phyloP scores from a whole-genome alignment of 2,888 invertebrate species.

The Acleris emargana region DNA sequence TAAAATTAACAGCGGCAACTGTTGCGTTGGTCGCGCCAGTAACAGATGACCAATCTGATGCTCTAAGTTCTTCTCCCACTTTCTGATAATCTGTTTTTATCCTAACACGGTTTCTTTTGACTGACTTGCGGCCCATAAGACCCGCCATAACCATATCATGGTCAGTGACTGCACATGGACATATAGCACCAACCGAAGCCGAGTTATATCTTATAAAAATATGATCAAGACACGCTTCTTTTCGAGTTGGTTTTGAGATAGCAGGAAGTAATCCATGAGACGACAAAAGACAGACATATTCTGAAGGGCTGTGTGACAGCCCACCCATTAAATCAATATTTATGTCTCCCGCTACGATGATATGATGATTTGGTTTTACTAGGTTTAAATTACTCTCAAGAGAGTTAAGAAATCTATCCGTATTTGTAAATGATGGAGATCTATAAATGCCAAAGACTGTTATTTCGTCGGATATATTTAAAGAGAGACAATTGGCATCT shows the following conservation, averaged over 20 bases:
- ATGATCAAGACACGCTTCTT: background rate
- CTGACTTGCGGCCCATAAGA: background rate
- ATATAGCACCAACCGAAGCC: background rate
- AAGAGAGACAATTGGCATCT: background rate
- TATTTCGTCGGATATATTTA: background rate
- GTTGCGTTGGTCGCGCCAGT: background rate
- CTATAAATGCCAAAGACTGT: too few relatives aligned
- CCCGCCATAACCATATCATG: constrained; percentile 1
- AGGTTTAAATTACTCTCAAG: background rate
- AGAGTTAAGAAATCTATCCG: background rate
- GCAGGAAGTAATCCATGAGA: background rate
- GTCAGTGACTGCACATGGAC: background rate
- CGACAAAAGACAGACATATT: background rate
- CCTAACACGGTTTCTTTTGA: background rate
- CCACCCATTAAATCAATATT: background rate
- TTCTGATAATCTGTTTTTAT: background rate
- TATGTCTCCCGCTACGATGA: background rate
- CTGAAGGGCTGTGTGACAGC: background rate
- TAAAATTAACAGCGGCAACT: background rate
- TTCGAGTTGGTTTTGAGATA: background rate
- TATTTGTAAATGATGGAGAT: too few relatives aligned
- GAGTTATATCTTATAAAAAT: background rate
- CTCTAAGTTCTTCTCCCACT: background rate
- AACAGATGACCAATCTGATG: background rate
- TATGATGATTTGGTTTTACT: background rate